Base-by-base conservation (phyloP, 1,140 invertebrate genomes). In the Drosophila suzukii region DNA sequence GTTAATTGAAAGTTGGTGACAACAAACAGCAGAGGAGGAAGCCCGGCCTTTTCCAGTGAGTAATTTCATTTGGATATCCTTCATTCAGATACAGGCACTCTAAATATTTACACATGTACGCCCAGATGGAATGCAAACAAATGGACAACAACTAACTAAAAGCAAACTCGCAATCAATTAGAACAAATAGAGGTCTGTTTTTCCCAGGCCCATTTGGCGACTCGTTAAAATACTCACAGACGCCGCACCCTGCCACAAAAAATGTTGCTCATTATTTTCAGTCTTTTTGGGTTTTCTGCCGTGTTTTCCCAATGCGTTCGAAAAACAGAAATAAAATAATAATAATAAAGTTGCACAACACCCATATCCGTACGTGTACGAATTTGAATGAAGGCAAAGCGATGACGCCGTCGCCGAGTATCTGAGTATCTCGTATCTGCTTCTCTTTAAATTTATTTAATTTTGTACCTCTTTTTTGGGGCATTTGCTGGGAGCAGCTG, bases 1-100 rank as follows among this genome's bases (percentile, higher is more conserved):
- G 71, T 75, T 75, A 75, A 75, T 75, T 75, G 71, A 75, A 65
- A 71, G 68, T 71, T 71, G 68, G 68, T 63, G 72, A 75, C 72
- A 75, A 73, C 59, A 68, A 68, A 62, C 72, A 74, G 71, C 34
- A 50, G 34, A 47, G 13, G 53, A 44, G 13, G 53, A 44, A 54
- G 51, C 27, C 36, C 10, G 32, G 32, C 54, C 38, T 24, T 17
- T 20, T 17, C 4, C 53, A n/a, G 65, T 71, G 67, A 70, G 65
- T 70, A 70, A 57, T 71, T 71, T 32, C 36, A 57, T 71, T 71
- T 56, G 65, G 36, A 58, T 71, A 71, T 71, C 65, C 67, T 71
- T 56, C n/a, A 50, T 43, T 11, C 13, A 20, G 10, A 41, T 43
- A 5, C 13, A 30, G 10, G n/a, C 50, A 36, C 32, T 53, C 15